Conservation (phyloP, 2,888 invertebrate species). For the Philonicus albiceps region DNA sequence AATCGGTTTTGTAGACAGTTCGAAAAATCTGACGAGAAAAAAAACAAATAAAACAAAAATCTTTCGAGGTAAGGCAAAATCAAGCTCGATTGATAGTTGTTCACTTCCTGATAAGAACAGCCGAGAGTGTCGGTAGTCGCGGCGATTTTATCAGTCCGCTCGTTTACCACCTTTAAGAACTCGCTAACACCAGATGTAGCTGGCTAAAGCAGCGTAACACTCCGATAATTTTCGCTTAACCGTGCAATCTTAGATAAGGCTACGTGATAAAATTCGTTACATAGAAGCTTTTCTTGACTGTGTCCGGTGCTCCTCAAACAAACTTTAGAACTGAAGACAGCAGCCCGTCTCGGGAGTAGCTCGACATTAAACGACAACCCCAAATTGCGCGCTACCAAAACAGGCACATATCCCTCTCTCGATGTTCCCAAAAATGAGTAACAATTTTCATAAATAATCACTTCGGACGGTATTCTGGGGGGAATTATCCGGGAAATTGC, state of each 20-base stretch:
- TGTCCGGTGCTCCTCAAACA: not conserved
- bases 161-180: conserved; percentile 31
- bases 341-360: not conserved
- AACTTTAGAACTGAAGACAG: not conserved
- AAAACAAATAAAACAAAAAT: too few species aligned
- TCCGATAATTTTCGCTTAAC: not conserved
- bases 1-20: not conserved
- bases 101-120: conserved; percentile 3
- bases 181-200: conserved; percentile 25
- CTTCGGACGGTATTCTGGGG: not conserved
- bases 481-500: not conserved
- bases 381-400: conserved; percentile 1
- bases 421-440: not conserved
- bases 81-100: not conserved
- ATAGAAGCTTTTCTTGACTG: not conserved
- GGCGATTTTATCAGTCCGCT: not conserved
- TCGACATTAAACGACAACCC: not conserved
- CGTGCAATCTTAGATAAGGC: not conserved
- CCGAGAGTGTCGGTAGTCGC: not conserved
- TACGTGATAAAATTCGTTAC: not conserved
- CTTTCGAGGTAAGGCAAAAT: not conserved
- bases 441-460: not conserved
- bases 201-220: not conserved
- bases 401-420: not conserved
- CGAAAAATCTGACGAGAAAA: not conserved